These are phyloP conservation scores for Asobara japonica DNA, from an alignment of 1,140 invertebrate species.

Conservation along the genomic window DNA sequence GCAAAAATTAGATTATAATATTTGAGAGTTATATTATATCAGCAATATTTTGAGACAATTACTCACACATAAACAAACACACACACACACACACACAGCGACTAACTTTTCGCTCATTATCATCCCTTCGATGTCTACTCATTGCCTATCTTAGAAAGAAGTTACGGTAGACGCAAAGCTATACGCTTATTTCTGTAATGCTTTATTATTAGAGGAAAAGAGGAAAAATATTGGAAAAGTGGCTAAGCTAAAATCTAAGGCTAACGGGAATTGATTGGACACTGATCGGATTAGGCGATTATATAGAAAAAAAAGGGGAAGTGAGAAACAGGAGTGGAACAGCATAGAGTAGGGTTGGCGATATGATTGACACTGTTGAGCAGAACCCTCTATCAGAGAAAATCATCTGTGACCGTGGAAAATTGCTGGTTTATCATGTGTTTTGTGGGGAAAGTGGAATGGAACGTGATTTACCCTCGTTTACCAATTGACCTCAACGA, in stretches of 20 bases:
- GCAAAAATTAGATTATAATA: no score
- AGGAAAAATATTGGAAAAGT: background rate
- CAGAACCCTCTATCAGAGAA: constrained; percentile 50
- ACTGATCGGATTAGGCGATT: constrained; percentile 52
- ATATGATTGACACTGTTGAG: constrained; percentile 55
- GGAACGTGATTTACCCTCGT: background rate
- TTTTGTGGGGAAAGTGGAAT: constrained; percentile 34
- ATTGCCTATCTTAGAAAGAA: no score
- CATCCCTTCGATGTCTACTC: no score
- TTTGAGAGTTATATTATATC: no score
- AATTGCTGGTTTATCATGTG: constrained; percentile 35
- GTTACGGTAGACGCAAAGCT: background rate
- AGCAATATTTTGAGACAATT: no score
- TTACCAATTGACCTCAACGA: background rate
- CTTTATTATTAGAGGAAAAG: background rate
- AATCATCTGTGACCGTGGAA: constrained; percentile 48
- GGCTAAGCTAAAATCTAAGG: background rate
- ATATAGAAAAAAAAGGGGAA: constrained; percentile 24
- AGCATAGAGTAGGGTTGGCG: constrained; percentile 29
- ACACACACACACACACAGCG: no score
- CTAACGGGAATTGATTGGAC: constrained; percentile 45
- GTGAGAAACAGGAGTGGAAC: background rate
- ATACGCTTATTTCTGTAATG: background rate
- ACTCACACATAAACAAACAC: no score
- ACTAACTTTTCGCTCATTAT: no score